Evolutionary conservation across 2,113 vertebrate species (phyloP).

Genomic region (Oncorhynchus nerka): DNA sequence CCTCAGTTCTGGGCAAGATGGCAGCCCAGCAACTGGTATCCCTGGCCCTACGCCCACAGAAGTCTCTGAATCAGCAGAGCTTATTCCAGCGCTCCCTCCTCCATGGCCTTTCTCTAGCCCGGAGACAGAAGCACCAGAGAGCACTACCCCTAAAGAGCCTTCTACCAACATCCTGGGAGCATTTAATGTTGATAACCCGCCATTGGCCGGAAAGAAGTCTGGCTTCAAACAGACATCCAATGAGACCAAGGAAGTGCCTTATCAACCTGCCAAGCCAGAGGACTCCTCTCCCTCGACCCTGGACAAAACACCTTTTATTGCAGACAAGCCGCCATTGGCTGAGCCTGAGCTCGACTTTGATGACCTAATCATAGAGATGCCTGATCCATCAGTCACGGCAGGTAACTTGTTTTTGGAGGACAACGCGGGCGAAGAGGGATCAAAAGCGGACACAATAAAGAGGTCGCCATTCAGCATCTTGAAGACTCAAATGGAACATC

Average conservation of each 20-base stretch:
- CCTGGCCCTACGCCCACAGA: not conserved
- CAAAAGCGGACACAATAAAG: constrained; percentile 65
- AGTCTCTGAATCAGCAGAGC: constrained; percentile 41
- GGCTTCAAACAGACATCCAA: constrained; percentile 26
- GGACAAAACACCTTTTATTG: constrained; percentile 2
- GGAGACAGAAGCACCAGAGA: constrained; percentile 36
- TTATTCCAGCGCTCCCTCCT: constrained; percentile 67
- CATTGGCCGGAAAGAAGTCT: constrained; percentile 11
- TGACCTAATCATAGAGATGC: constrained; percentile 41
- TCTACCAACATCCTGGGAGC: constrained; percentile 53
- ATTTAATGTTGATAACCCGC: constrained; percentile 56
- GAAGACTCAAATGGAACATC: too few relatives aligned
- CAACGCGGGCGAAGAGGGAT: constrained; percentile 28
- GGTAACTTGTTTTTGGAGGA: constrained; percentile 58
- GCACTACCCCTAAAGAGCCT: constrained; percentile 41
- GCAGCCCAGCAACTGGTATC: too few relatives aligned
- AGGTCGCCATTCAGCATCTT: constrained; percentile 53
- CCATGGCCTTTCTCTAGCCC: constrained; percentile 67
- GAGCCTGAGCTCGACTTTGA: constrained; percentile 45
- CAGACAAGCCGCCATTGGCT: constrained; percentile 40
- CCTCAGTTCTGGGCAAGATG: constrained; percentile 55
- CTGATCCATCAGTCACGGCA: constrained; percentile 35
- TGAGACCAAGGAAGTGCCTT: not conserved
- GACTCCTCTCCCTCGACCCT: not conserved
- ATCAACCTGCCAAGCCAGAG: not conserved